Conservation (phyloP, 1,140 invertebrate species). For the Mya arenaria region DNA sequence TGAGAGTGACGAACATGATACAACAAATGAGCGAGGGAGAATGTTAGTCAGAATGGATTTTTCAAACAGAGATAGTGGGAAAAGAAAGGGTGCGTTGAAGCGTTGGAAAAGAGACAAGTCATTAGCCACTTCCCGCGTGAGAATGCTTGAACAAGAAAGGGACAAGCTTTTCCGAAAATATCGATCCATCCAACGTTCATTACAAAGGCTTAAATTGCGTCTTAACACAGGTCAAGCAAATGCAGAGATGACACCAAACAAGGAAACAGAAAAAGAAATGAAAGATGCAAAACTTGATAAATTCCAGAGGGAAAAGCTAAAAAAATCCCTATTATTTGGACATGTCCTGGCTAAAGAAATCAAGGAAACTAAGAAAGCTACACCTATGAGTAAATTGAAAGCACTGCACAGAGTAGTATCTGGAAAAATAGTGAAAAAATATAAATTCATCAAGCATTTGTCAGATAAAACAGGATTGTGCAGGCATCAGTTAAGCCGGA, state of each 20-base stretch:
- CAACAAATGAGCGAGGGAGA: neutral
- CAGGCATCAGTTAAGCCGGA: conserved; percentile 10
- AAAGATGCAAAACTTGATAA: neutral
- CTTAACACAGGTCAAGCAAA: too few species aligned
- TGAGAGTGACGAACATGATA: neutral
- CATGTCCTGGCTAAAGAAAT: conserved; percentile 15
- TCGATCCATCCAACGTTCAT: neutral
- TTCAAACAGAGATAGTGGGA: neutral
- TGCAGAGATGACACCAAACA: neutral
- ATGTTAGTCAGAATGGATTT: conserved; percentile 22
- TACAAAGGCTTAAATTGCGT: neutral
- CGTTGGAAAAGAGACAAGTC: conserved; percentile 38
- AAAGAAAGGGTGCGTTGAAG: conserved; percentile 20
- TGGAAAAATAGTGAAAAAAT: conserved; percentile 30
- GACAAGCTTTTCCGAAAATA: neutral
- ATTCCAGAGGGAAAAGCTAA: neutral
- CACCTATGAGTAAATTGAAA: neutral
- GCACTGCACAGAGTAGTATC: conserved; percentile 9
- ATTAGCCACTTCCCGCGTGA: neutral
- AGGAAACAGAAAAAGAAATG: conserved; percentile 5
- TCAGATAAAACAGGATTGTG: conserved; percentile 4
- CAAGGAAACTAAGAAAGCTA: neutral
- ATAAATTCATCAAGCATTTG: neutral
- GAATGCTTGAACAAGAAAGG: conserved; percentile 16
- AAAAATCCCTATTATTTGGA: neutral